These are phyloP conservation scores for Paramormyrops kingsleyae DNA, from an alignment of 2,113 vertebrate species.

Conservation along the genomic window DNA sequence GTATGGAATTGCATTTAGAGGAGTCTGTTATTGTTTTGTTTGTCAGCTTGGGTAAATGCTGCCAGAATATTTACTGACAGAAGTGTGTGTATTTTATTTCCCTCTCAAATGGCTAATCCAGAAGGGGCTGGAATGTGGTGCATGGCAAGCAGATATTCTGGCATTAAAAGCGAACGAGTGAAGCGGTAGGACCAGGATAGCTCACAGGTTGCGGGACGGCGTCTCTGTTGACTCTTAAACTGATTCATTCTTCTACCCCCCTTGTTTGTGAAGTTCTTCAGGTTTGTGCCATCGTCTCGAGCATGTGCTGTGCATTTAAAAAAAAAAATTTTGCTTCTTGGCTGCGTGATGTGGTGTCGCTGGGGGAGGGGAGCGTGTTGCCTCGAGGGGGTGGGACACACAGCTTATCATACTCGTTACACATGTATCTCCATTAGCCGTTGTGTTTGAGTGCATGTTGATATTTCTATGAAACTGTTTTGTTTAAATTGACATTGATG, in stretches of 20 bases:
- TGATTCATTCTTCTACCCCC: neutral
- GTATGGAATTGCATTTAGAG: neutral
- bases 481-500: neutral
- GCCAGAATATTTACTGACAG: neutral
- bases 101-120: neutral
- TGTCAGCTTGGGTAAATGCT: neutral
- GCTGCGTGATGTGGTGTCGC: neutral
- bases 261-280: neutral
- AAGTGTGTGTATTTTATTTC: neutral
- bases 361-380: neutral
- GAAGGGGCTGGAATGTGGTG: neutral
- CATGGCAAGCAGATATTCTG: neutral
- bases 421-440: conserved; percentile 5
- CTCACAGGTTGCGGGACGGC: neutral
- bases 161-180: neutral
- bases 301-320: neutral
- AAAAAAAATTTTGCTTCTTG: neutral
- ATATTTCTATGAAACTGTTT: neutral
- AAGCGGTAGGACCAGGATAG: neutral
- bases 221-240: neutral
- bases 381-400: neutral
- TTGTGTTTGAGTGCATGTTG: neutral
- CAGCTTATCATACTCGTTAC: neutral
- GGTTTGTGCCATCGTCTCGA: neutral
- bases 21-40: neutral